These are phyloP conservation scores for Dynastes tityus DNA, from an alignment of 2,888 invertebrate genomes.

Conservation along the genomic window DNA sequence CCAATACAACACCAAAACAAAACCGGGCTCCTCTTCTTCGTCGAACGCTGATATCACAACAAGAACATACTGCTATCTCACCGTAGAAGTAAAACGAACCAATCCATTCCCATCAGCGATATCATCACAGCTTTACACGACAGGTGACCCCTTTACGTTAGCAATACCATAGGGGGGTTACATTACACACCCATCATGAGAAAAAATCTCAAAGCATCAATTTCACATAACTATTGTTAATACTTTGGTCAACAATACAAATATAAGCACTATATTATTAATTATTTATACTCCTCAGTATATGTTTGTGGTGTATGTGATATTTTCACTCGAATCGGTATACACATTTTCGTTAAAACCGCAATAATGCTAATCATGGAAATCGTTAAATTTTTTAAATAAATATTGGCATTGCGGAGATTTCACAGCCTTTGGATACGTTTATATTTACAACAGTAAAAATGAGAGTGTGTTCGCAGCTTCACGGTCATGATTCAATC, in stretches of 20 bases:
- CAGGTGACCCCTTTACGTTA: constrained; percentile 20
- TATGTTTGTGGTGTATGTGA: not conserved
- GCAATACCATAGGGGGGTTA: constrained; percentile 31
- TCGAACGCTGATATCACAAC: constrained; percentile 7
- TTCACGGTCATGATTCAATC: too few relatives aligned
- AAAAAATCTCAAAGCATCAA: constrained; percentile 25
- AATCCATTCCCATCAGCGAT: constrained; percentile 7
- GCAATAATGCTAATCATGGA: not conserved
- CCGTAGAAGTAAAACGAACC: constrained; percentile 17
- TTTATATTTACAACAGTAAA: constrained; percentile 1
- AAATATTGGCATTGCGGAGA: constrained; percentile 1
- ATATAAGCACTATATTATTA: not conserved
- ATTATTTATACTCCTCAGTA: not conserved
- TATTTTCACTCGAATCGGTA: not conserved
- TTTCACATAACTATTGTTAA: constrained; percentile 28
- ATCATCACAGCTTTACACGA: constrained; percentile 5
- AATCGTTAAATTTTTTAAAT: not conserved
- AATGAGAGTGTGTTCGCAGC: not conserved
- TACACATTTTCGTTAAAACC: constrained; percentile 5
- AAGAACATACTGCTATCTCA: constrained; percentile 13
- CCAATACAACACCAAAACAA: constrained; percentile 25
- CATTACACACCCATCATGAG: constrained; percentile 33
- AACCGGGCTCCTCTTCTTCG: not conserved
- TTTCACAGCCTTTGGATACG: constrained; percentile 29
- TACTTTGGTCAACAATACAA: constrained; percentile 19